phyloP scores from a whole-genome alignment of 2,888 invertebrate species.

The Tolmerus cingulatus region DNA sequence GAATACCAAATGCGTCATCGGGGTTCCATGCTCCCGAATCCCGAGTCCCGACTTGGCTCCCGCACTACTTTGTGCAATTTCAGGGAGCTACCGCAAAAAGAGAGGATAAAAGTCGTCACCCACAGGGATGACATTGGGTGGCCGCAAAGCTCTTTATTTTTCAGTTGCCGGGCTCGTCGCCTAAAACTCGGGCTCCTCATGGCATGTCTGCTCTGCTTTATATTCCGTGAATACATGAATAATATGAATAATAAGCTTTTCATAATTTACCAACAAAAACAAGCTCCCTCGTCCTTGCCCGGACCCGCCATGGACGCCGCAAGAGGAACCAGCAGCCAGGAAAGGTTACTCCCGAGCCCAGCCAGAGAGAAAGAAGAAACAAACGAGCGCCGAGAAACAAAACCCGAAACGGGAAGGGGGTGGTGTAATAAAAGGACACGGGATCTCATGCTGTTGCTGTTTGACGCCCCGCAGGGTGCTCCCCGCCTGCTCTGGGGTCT shows the following conservation, averaged over 20 bases:
- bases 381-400: conserved; percentile 7
- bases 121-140: conserved; percentile 45
- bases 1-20: conserved; percentile 23
- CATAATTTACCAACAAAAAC: conserved; percentile 44
- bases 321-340: conserved; percentile 21
- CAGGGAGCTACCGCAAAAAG: conserved; percentile 21
- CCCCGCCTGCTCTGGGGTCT: not conserved
- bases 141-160: conserved; percentile 47
- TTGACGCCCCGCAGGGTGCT: conserved; percentile 10
- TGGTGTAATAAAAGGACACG: conserved; percentile 20
- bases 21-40: not conserved
- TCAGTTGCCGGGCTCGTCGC: conserved; percentile 11
- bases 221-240: conserved; percentile 49
- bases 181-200: conserved; percentile 25
- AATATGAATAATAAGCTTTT: conserved; percentile 49
- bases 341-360: conserved; percentile 7
- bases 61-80: conserved; percentile 22
- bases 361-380: not conserved
- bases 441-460: conserved; percentile 24
- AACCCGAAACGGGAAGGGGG: not conserved
- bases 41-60: not conserved
- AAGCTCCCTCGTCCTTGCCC: not conserved
- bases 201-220: conserved; percentile 37
- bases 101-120: conserved; percentile 48
- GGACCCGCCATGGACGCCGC: not conserved